Evolutionary conservation across 2,797 vertebrate genomes (phyloP).

Genomic region (Anabacerthia variegaticeps): DNA sequence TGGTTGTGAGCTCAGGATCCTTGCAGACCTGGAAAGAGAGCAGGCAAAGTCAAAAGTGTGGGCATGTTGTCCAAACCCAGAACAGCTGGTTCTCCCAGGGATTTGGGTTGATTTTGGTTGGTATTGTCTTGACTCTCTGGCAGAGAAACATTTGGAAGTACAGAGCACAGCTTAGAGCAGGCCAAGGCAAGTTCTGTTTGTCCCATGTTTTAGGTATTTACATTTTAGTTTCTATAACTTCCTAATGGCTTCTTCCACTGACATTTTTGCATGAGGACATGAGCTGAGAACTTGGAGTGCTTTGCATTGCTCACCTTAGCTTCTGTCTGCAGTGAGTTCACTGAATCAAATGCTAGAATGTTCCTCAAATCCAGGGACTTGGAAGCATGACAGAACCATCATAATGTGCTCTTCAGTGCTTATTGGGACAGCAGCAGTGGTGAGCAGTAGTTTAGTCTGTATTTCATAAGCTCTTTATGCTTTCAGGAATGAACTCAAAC

Average conservation of each 20-base stretch:
- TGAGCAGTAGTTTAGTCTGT: background rate
- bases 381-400: background rate
- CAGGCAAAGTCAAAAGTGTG: background rate
- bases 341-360: background rate
- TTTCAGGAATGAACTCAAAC: constrained; percentile 93
- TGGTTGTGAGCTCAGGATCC: background rate
- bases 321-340: background rate
- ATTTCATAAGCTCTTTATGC: background rate
- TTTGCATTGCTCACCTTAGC: constrained; percentile 46
- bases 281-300: background rate
- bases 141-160: background rate
- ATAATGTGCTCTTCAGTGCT: background rate
- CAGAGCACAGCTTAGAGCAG: background rate
- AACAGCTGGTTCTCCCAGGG: background rate
- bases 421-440: background rate
- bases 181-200: background rate
- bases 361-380: background rate
- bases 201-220: background rate
- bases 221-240: background rate
- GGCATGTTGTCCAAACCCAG: background rate
- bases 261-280: background rate
- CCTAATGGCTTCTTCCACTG: background rate
- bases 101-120: background rate
- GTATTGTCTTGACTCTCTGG: background rate
- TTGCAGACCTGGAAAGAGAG: background rate